phyloP scores from a whole-genome alignment of 2,113 vertebrate species.

The Delphinapterus leucas region DNA sequence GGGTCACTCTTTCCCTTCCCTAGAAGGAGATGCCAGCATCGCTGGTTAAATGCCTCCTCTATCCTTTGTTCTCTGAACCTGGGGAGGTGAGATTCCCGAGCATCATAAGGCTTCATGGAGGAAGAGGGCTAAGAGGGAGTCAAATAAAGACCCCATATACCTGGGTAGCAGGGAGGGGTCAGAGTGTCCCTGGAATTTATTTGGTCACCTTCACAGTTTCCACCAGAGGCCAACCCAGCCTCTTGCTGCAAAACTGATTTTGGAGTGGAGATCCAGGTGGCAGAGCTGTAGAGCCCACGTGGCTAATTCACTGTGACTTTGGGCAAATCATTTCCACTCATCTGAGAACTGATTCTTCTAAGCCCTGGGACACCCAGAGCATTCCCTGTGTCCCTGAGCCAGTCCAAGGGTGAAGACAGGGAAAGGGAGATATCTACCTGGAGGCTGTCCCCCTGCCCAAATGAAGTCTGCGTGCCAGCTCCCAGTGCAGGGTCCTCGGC shows the following conservation, averaged over 20 bases:
- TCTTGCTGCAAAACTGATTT: background rate
- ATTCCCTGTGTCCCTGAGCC: background rate
- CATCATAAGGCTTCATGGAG: background rate
- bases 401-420: background rate
- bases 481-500: background rate
- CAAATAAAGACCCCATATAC: background rate
- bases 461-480: slow-evolving; percentile 21
- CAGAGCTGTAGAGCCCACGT: background rate
- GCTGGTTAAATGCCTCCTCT: background rate
- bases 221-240: background rate
- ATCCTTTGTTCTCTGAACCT: background rate
- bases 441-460: background rate
- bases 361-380: background rate
- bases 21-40: background rate
- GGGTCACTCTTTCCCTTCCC: background rate
- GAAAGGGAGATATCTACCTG: background rate
- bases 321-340: background rate
- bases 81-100: background rate
- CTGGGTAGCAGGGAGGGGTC: fast-evolving
- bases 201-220: background rate
- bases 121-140: background rate
- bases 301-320: background rate
- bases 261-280: background rate
- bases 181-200: background rate
- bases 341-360: background rate